Base-by-base conservation (phyloP, 2,888 invertebrate species). In the Chloroclystis v-ata region DNA sequence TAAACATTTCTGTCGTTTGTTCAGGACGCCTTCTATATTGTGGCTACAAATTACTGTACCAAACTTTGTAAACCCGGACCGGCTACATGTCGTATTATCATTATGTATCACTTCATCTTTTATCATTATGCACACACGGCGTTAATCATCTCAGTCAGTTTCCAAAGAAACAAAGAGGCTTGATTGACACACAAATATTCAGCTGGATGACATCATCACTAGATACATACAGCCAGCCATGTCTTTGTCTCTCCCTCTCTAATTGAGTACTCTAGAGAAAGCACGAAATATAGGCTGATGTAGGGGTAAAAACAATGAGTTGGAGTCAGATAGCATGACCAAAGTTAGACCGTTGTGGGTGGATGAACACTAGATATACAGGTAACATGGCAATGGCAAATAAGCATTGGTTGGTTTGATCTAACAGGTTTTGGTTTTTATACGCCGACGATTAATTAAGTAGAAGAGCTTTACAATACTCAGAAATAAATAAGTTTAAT, bases 151-250 rank as follows among this genome's bases (percentile, higher is more conserved):
- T 39, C 20, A 51, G 28, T 49, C 37, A 37, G 28, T 35, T 42
- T 12, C 44, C 49, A 47, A 51, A 40, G 47, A 55, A 56, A 59
- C 56, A 59, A 59, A 59, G 54, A 49, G 43, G 40, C 45, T 51
- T 32, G 28, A 3, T 6, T 6, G 6, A 37, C 48, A 50, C 32
- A 49, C 49, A 29, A 56, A 43, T 49, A 42, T 53, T 55, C 44
- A 53, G 41, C 43, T 42, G 48, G 37, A 53, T 59, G 59, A 59
- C 56, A 59, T 59, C 59, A 59, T 38, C 59, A 24, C 30, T 14
- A 14, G 5, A 32, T 39, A 26, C 28, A 28, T 40, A 42, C 43
- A 37, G 33, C 38, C 48, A 46, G 41, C 26, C 24, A 4, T 7
- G 26, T 14, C n/a, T 39, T 33, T 38, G 30, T 25, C 46, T 48